Percentiles rank a stretch among this genome's conserved stretches.
Evolutionary conservation across 2,113 vertebrate genomes (phyloP).

Genomic region (Menura novaehollandiae): DNA sequence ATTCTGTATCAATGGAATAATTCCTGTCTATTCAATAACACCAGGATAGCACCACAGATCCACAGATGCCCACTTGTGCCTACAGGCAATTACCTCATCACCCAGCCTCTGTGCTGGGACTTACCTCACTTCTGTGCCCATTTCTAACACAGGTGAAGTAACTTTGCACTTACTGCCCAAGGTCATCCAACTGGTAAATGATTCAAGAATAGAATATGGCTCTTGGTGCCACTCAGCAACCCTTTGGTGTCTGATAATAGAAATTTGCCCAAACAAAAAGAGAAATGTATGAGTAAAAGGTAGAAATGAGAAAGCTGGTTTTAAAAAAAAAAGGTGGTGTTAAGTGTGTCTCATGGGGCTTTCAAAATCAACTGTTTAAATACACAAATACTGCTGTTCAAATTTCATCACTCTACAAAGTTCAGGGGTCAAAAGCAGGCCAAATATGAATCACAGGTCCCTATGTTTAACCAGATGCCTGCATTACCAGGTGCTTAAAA

Average conservation of each 20-base stretch:
- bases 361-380: conserved; percentile 56
- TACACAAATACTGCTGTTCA: conserved; percentile 44
- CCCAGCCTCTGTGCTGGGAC: not conserved
- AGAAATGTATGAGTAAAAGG: not conserved
- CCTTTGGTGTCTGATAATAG: not conserved
- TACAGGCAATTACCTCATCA: not conserved
- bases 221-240: not conserved
- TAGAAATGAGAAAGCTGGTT: not conserved
- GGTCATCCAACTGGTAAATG: not conserved
- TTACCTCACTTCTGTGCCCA: not conserved
- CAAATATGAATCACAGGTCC: conserved; percentile 39
- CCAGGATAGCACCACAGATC: not conserved
- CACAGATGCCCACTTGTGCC: not conserved
- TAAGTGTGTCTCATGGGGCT: not conserved
- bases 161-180: not conserved
- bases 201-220: not conserved
- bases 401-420: conserved; percentile 43
- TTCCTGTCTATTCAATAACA: not conserved
- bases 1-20: not conserved
- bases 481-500: not conserved
- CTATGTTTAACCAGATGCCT: not conserved
- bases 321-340: not conserved
- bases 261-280: not conserved
- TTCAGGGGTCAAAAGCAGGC: conserved; percentile 47
- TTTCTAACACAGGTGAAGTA: not conserved